Evolutionary conservation across 2,113 vertebrate genomes (phyloP).

Genomic region (Tyto alba): DNA sequence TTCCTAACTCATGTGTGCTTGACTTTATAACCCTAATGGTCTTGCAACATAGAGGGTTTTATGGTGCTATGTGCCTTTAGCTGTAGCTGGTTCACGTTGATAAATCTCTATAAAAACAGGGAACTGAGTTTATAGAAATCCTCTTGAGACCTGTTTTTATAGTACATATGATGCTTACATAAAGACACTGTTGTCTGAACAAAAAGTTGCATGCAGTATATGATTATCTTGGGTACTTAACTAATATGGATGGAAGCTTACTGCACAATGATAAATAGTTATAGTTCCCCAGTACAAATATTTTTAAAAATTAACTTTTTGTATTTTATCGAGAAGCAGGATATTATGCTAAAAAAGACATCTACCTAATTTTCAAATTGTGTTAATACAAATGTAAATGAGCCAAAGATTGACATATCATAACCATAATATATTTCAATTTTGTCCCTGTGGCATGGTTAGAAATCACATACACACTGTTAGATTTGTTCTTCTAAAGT

Average conservation of each 20-base stretch:
- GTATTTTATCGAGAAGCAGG: not conserved
- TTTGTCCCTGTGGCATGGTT: not conserved
- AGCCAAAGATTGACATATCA: not conserved
- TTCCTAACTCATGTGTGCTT: not conserved
- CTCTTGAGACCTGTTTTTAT: not conserved
- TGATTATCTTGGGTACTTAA: not conserved
- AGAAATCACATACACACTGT: not conserved
- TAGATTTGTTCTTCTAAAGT: not conserved
- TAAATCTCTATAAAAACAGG: not conserved
- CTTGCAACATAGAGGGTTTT: not conserved
- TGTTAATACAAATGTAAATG: not conserved
- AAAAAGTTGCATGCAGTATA: not conserved
- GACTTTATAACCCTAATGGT: not conserved
- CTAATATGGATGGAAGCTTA: not conserved
- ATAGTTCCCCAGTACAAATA: not conserved
- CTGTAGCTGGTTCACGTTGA: not conserved
- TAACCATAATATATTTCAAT: not conserved
- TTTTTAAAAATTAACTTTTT: not conserved
- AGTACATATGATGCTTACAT: not conserved
- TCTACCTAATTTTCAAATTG: not conserved
- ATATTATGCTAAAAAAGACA: not conserved
- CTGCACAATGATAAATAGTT: not conserved
- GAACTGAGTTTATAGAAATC: not conserved
- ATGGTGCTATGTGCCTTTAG: not conserved
- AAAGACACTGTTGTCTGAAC: not conserved